Evolutionary conservation across 1,140 invertebrate species (phyloP), one percentile per base, ranked within the genome.

Genomic region (Bombus impatiens): DNA sequence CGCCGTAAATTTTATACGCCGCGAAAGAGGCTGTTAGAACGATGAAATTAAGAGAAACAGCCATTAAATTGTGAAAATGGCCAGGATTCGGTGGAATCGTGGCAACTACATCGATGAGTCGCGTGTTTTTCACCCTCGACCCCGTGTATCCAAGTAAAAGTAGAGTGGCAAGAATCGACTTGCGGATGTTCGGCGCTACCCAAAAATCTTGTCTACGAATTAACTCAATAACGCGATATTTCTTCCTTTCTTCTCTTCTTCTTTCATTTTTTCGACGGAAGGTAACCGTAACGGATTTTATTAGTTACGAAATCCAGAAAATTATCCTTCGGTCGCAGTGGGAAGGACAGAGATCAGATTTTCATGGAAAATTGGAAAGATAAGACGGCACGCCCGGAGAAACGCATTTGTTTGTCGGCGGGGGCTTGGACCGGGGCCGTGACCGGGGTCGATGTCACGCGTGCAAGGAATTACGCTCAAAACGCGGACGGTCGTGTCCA

Each of bases 1-100:
- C 28, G 42, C 65, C 67, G 74, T 86, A 78, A 83, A 86, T 86
- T 72, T 78, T 57, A 37, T 67, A 28, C 57, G 4, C 57, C 62
- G 68, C 40, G 59, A 71, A 78, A 65, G 65, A 37, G 65, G 65
- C 75, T 86, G 78, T 87, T 87, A 89, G 79, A 87, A 37, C 71
- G 47, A 53, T 53, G 74, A 81, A 89, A 90, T 90, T 87, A 87
- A 82, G 76, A 80, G 82, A 59, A 77, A 74, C 65, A 80, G 68
- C 65, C 72, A 72, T 90, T 90, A 90, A 87, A 78, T 18, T 57
- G 78, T n/a, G 47, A 68, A 80, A 84, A 84, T 84, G 67, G 85
- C 57, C 59, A 59, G 68, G 40, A 82, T 89, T 78, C 57, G 37
- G n/a, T 35, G 32, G 44, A 32, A 78, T 74, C 78, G 44, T n/a